phyloP scores from a whole-genome alignment of 2,113 vertebrate genomes.

The Plotosus lineatus region DNA sequence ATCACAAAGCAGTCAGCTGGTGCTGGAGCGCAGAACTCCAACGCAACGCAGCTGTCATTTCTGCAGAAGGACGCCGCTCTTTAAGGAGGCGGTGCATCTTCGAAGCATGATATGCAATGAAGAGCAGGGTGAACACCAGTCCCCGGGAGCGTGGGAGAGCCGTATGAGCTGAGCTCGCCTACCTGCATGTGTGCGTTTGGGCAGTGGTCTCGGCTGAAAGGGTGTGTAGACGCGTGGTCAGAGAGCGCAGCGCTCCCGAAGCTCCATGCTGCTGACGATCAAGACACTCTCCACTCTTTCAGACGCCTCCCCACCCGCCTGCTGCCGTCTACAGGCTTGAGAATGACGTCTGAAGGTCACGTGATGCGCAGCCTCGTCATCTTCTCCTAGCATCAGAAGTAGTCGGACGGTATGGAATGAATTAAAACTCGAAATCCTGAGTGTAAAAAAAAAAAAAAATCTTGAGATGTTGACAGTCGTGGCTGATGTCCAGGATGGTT shows the following conservation, averaged over 20 bases:
- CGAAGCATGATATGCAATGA: not conserved
- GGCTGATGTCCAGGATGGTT: too few species aligned
- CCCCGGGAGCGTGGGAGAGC: not conserved
- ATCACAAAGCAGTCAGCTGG: not conserved
- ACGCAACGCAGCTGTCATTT: constrained; percentile 18
- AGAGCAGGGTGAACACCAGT: not conserved
- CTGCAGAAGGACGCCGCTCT: constrained; percentile 8
- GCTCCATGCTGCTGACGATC: constrained; percentile 52
- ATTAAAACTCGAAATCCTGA: too few species aligned
- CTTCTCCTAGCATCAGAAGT: not conserved
- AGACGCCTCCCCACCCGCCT: constrained; percentile 10
- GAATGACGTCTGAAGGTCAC: constrained; percentile 5
- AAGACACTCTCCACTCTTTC: constrained; percentile 25
- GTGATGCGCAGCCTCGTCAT: constrained; percentile 14
- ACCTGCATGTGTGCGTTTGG: constrained; percentile 55
- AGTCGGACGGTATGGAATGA: too few species aligned
- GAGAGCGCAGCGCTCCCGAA: constrained; percentile 37
- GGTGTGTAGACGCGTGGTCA: constrained; percentile 46
- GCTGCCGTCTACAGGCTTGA: constrained; percentile 21
- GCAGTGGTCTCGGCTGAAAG: constrained; percentile 49
- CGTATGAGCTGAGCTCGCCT: constrained; percentile 24
- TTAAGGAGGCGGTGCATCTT: constrained; percentile 27
- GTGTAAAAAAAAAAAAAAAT: too few species aligned
- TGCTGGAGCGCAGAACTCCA: not conserved
- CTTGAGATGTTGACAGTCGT: too few species aligned